These are phyloP conservation scores for Agrochola lota DNA, from an alignment of 2,888 invertebrate genomes.

Conservation along the genomic window DNA sequence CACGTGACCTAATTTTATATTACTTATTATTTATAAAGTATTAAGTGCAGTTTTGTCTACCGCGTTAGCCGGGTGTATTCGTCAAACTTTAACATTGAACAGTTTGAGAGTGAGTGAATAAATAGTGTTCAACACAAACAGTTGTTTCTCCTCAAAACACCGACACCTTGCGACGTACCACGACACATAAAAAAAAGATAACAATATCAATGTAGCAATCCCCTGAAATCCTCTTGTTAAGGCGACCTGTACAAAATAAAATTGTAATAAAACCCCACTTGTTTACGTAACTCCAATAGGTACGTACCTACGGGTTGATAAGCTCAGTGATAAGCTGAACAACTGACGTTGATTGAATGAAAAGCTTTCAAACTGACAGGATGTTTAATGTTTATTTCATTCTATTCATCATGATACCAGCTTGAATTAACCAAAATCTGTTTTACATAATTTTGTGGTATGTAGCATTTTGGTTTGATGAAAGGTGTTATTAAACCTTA, in stretches of 20 bases:
- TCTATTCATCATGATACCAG: not conserved
- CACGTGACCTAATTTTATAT: too few species aligned
- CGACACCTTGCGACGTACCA: too few species aligned
- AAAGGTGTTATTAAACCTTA: not conserved
- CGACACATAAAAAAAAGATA: too few species aligned
- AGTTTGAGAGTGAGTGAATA: too few species aligned
- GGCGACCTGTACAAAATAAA: slow-evolving; percentile 7
- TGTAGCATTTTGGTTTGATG: not conserved
- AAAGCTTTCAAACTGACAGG: slow-evolving; percentile 25
- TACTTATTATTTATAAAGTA: too few species aligned
- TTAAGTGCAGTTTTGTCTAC: too few species aligned
- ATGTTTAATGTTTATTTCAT: not conserved
- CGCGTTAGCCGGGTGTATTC: too few species aligned
- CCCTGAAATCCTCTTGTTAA: slow-evolving; percentile 2
- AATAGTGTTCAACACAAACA: too few species aligned
- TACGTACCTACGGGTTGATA: not conserved
- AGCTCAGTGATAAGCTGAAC: slow-evolving; percentile 35
- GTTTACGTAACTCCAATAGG: slow-evolving; percentile 6
- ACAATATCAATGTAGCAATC: not conserved
- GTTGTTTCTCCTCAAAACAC: too few species aligned
- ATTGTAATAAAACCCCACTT: slow-evolving; percentile 23
- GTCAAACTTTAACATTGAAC: too few species aligned
- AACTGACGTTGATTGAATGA: slow-evolving; percentile 61
- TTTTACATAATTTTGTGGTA: not conserved
- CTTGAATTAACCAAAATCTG: not conserved